phyloP scores from a whole-genome alignment of 2,888 invertebrate genomes.

The Lamellibrachia satsuma region DNA sequence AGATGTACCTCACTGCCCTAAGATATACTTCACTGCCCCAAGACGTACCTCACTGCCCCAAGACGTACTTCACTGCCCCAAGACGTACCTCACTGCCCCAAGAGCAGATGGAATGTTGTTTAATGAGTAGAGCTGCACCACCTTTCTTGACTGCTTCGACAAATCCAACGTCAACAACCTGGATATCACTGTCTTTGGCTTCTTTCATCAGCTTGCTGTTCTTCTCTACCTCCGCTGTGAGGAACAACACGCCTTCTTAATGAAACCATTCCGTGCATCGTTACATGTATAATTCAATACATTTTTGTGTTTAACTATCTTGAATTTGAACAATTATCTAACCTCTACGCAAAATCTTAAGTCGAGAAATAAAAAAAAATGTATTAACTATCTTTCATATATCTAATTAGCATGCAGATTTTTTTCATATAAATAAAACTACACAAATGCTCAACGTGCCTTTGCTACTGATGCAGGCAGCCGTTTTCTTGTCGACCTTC shows the following conservation, averaged over 20 bases:
- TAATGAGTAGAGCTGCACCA: conserved; percentile 73
- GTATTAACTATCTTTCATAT: no score
- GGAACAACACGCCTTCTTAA: conserved; percentile 24
- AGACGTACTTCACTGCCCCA: no score
- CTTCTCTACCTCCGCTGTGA: conserved; percentile 74
- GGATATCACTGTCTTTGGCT: conserved; percentile 77
- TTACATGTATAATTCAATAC: no score
- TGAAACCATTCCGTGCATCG: not conserved
- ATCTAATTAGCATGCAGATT: no score
- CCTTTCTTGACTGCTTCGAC: conserved; percentile 71
- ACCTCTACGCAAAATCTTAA: no score
- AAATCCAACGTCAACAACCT: conserved; percentile 79
- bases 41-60: no score
- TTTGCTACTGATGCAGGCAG: conserved; percentile 80
- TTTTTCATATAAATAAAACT: no score
- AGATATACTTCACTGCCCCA: no score
- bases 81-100: conserved; percentile 82
- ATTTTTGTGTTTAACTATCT: no score
- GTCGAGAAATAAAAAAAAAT: no score
- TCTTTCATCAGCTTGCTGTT: conserved; percentile 74
- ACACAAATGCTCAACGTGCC: conserved; percentile 52
- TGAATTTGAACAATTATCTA: no score
- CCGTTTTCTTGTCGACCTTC: conserved; percentile 74
- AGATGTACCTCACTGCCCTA: no score
- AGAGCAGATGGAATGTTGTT: conserved; percentile 78